Base-by-base conservation (phyloP, 2,797 vertebrate genomes). In the Semotilus atromaculatus region DNA sequence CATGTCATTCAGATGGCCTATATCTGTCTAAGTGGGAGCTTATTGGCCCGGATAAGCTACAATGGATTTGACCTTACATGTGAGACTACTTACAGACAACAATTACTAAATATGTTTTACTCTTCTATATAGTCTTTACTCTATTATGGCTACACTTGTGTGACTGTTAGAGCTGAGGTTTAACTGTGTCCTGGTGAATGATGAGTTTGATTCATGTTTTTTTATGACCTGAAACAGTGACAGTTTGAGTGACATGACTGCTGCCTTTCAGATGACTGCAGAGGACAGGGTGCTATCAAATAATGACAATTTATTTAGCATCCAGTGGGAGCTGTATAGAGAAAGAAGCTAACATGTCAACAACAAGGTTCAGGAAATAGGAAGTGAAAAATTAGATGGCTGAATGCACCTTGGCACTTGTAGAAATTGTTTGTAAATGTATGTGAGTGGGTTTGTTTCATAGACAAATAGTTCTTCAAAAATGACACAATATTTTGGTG, bases 161-260 rank as follows among this genome's bases (percentile, higher is more conserved):
- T 72, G 80, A 62, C 48, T 76, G 76, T 86, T 70, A 79, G 11
- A 85, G 64, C 26, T 43, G 66, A 23, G 29, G 62, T 83, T 82
- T 55, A n/a, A 64, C 73, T 74, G 73, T 51, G 40, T 82, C 29
- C 43, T 40, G 29, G 80, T 84, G 67, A 86, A 85, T 82, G 74
- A 70, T 83, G 62, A 78, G 72, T 87, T 71, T 85, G 72, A 89
- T 83, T 88, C 83, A 82, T 83, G 75, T 83, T 77, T 66, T 87
- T 89, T 82, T 82, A 85, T 84, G 45, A 88, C 83, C 78, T 68
- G 60, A 74, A 82, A 77, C 82, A 90, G 86, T 83, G 87, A 58
- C 73, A 68, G 55, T 53, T 78, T 82, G 66, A 83, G 43, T 77
- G 82, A 80, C 75, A 66, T 82, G 75, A 82, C 85, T 45, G 19